Conservation (phyloP, 2,113 vertebrate species). For the Bettongia penicillata region DNA sequence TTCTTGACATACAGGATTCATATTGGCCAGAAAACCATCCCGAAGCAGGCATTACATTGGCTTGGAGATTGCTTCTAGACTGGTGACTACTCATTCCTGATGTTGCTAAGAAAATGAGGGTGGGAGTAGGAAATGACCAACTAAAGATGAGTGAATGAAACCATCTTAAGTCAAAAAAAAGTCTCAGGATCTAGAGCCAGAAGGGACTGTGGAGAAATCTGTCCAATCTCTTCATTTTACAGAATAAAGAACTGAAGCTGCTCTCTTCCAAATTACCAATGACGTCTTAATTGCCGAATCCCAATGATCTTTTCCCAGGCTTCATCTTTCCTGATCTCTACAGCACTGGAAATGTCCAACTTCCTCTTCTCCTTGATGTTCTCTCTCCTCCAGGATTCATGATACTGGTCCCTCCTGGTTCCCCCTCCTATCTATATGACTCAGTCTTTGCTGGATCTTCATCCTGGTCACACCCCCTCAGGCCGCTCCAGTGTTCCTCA, state of each 20-base stretch:
- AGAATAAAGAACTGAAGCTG: neutral
- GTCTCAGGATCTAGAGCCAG: neutral
- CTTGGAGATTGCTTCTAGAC: neutral
- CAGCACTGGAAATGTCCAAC: neutral
- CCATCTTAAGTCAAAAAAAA: neutral
- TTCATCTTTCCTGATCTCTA: neutral
- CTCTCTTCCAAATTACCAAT: neutral
- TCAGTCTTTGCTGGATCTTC: neutral
- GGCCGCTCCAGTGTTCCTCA: neutral
- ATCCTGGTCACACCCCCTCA: neutral
- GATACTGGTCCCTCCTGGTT: neutral
- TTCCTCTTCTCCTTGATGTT: neutral
- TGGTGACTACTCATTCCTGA: neutral
- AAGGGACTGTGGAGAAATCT: neutral
- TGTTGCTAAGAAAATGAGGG: neutral
- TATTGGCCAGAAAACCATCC: neutral
- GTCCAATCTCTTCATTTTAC: neutral
- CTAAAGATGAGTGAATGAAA: neutral
- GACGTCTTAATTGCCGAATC: neutral
- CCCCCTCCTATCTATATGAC: neutral
- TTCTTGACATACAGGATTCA: conserved; percentile 28
- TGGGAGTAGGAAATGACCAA: neutral
- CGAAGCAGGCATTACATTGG: neutral
- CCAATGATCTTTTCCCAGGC: neutral
- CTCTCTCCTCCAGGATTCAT: neutral